Conservation (phyloP, 2,888 invertebrate genomes). For the Caenorhabditis auriculariae region DNA sequence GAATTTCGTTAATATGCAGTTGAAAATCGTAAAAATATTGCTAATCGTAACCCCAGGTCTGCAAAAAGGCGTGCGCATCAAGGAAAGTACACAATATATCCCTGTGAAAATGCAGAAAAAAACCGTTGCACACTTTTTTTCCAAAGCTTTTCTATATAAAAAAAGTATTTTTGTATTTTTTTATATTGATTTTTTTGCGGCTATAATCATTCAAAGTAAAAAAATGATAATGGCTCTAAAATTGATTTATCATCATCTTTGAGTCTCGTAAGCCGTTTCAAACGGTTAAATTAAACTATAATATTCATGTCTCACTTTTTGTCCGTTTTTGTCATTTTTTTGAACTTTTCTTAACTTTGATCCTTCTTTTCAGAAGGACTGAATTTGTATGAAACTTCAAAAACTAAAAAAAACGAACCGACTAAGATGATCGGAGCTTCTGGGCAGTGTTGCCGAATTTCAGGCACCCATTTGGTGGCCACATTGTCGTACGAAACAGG, state of each 20-base stretch:
- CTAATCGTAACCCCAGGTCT: background rate
- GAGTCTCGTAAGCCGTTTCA: no score
- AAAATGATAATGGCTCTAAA: no score
- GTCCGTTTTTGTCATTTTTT: background rate
- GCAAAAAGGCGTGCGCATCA: background rate
- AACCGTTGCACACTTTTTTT: no score
- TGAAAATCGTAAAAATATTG: background rate
- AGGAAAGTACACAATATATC: no score
- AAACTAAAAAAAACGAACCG: constrained; percentile 72
- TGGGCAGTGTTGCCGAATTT: constrained; percentile 99
- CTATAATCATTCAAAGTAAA: no score
- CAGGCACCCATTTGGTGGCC: constrained; percentile 98
- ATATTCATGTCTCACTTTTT: no score
- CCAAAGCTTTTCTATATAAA: no score
- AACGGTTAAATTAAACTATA: no score
- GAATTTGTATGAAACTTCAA: background rate
- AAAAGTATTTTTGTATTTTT: no score
- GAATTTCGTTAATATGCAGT: background rate
- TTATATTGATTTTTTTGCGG: no score
- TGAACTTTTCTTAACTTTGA: constrained; percentile 1
- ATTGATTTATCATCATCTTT: no score
- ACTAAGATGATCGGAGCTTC: constrained; percentile 98
- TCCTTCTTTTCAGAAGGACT: background rate
- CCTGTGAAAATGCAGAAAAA: no score
- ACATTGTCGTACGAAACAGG: constrained; percentile 99